Evolutionary conservation across 2,113 vertebrate species (phyloP).

Genomic region (Argyrosomus japonicus): DNA sequence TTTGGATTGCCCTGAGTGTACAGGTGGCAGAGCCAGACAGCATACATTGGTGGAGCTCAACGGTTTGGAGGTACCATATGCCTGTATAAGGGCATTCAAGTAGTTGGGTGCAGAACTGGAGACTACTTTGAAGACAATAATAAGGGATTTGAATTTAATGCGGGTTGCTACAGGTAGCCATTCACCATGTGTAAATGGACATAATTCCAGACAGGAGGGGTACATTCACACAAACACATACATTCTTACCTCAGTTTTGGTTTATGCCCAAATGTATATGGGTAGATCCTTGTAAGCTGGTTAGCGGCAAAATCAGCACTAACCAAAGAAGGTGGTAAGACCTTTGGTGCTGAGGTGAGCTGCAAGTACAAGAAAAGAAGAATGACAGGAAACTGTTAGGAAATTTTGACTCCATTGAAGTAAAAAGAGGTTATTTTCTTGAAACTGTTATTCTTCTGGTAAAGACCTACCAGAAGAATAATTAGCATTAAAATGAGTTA

Average conservation of each 20-base stretch:
- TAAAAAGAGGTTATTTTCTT: neutral
- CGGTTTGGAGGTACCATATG: no score
- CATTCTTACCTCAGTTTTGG: conserved; percentile 90
- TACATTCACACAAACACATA: conserved; percentile 3
- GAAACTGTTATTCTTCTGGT: neutral
- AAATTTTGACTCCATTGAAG: no score
- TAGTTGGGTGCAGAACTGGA: no score
- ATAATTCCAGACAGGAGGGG: accelerated
- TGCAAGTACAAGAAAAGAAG: conserved; percentile 74
- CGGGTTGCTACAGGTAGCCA: no score
- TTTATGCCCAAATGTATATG: conserved; percentile 96
- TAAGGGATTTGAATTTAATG: no score
- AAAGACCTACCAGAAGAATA: neutral
- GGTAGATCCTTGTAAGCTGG: conserved; percentile 93
- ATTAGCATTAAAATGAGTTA: neutral
- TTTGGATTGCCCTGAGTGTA: no score
- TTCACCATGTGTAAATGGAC: neutral
- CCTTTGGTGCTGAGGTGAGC: conserved; percentile 92
- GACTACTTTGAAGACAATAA: no score
- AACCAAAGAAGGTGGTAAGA: conserved; percentile 91
- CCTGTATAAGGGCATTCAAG: no score
- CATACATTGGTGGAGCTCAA: no score
- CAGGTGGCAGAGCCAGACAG: no score
- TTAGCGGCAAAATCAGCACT: conserved; percentile 98
- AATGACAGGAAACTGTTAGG: neutral